These are phyloP conservation scores for Nesidiocoris tenuis DNA, from an alignment of 2,888 invertebrate species.

Conservation along the genomic window DNA sequence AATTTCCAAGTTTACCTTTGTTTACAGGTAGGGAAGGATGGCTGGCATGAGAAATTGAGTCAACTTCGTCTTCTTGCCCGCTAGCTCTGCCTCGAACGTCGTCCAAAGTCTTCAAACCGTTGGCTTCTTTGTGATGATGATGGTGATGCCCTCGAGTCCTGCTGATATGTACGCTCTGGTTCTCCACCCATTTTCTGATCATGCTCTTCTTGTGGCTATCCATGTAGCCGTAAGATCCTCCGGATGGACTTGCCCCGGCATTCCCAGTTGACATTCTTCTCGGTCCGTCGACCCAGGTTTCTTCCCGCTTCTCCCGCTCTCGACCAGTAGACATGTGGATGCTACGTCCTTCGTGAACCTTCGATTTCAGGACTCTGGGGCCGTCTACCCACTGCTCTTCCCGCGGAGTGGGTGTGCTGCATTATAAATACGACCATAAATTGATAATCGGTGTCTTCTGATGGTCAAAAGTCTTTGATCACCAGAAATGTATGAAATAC, in stretches of 20 bases:
- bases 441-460: too few species aligned
- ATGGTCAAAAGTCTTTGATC: too few species aligned
- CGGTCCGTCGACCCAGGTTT: constrained; percentile 96
- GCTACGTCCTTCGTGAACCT: constrained; percentile 50
- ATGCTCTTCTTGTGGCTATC: constrained; percentile 89
- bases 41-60: constrained; percentile 42
- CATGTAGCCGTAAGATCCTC: constrained; percentile 80
- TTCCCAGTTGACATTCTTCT: background rate
- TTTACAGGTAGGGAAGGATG: constrained; percentile 46
- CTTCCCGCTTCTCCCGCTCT: constrained; percentile 68
- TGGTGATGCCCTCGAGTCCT: constrained; percentile 56
- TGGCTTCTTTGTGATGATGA: constrained; percentile 59
- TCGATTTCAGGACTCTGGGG: constrained; percentile 70
- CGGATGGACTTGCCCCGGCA: background rate
- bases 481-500: too few species aligned
- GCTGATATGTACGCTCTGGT: constrained; percentile 71
- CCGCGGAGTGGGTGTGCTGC: constrained; percentile 39
- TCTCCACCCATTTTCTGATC: constrained; percentile 92
- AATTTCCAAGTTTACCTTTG: constrained; percentile 48
- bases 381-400: constrained; percentile 98
- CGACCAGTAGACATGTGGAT: constrained; percentile 61
- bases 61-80: constrained; percentile 50
- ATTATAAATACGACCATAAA: too few species aligned
- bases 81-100: constrained; percentile 49
- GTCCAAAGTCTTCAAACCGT: constrained; percentile 63